Evolutionary conservation across 2,888 invertebrate species (phyloP).

Genomic region (Aphrophora alni): DNA sequence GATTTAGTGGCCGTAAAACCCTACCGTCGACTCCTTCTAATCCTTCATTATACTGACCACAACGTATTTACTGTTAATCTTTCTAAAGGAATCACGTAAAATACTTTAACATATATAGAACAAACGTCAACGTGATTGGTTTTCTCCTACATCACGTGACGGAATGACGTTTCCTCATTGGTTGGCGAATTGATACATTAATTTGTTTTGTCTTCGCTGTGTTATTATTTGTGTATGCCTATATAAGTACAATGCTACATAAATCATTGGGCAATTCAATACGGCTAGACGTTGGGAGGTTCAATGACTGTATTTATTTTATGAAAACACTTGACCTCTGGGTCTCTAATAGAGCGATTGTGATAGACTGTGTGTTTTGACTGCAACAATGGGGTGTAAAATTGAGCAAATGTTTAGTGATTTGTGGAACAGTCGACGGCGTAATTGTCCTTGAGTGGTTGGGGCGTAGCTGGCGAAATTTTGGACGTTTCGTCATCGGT

Average conservation of each 20-base stretch:
- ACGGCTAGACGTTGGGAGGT: background rate
- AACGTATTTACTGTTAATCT: background rate
- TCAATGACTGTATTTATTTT: background rate
- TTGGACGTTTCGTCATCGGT: no score
- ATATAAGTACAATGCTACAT: background rate
- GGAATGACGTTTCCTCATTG: background rate
- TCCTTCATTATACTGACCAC: background rate
- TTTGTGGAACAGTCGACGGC: no score
- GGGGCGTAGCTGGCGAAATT: no score
- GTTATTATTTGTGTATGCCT: no score
- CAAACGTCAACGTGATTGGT: background rate
- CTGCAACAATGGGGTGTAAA: background rate
- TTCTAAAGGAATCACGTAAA: background rate
- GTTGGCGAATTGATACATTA: background rate
- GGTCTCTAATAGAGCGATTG: background rate
- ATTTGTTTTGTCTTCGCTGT: background rate
- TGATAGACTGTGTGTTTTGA: background rate
- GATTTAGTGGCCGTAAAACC: slow-evolving; percentile 30
- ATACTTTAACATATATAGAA: background rate
- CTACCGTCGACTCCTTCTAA: background rate
- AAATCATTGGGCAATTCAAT: background rate
- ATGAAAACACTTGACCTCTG: background rate
- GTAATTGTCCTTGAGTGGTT: no score
- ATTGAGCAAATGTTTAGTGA: no score
- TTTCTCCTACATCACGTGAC: background rate